Conservation (phyloP, 2,113 vertebrate genomes). For the Zosterops hypoxanthus region DNA sequence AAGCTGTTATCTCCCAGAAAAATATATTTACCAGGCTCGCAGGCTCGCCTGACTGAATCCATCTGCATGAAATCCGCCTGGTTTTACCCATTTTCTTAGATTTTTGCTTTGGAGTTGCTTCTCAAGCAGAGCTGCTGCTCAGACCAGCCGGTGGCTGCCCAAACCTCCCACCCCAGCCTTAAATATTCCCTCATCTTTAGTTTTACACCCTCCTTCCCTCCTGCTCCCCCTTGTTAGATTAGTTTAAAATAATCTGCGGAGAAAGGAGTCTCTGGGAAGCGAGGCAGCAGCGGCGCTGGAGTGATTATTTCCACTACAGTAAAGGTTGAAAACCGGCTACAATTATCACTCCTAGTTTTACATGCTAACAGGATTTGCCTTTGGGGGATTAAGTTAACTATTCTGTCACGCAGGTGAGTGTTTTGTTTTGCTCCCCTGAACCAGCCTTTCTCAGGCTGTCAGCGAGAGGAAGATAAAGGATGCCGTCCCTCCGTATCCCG, state of each 20-base stretch:
- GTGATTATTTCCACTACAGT: constrained; percentile 32
- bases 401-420: constrained; percentile 18
- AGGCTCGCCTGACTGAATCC: neutral
- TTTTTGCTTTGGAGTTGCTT: neutral
- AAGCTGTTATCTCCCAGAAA: neutral
- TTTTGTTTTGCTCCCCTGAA: constrained; percentile 27
- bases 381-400: constrained; percentile 19
- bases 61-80: neutral
- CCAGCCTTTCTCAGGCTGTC: neutral
- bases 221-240: neutral
- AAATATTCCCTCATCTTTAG: neutral
- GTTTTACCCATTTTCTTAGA: neutral
- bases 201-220: neutral
- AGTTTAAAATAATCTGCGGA: neutral
- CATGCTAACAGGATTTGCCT: constrained; percentile 34
- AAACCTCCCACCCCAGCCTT: neutral
- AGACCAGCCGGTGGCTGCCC: neutral
- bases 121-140: neutral
- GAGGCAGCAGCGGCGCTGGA: neutral
- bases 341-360: constrained; percentile 39
- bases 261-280: neutral
- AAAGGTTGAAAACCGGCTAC: constrained; percentile 14
- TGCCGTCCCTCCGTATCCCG: fast-evolving
- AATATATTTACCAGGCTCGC: neutral
- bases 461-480: neutral